Evolutionary conservation across 2,797 vertebrate species (phyloP).

Genomic region (Falco rusticolus): DNA sequence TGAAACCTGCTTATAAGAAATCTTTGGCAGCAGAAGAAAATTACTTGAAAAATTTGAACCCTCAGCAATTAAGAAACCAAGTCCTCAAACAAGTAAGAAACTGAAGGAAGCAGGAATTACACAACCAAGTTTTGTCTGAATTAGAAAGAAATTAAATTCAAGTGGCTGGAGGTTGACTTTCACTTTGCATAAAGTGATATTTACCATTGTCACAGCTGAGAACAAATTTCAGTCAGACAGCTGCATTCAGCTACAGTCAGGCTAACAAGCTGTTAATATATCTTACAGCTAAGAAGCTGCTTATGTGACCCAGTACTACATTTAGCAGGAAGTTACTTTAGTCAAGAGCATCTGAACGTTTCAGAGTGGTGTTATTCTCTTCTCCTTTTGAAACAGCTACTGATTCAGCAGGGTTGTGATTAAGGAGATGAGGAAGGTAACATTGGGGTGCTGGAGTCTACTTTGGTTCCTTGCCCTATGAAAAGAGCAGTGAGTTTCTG

Average conservation of each 20-base stretch:
- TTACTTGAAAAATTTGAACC: neutral
- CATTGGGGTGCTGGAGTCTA: neutral
- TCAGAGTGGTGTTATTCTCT: neutral
- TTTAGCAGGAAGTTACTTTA: neutral
- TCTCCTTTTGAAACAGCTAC: neutral
- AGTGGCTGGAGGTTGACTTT: conserved; percentile 19
- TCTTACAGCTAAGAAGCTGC: conserved; percentile 2
- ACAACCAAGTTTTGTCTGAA: conserved; percentile 29
- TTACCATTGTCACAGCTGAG: conserved; percentile 1
- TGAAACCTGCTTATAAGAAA: neutral
- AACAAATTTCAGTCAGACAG: conserved; percentile 17
- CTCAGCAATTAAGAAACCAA: conserved; percentile 19
- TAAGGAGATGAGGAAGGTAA: neutral
- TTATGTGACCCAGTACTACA: neutral
- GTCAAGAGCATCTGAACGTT: neutral
- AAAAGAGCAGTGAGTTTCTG: neutral
- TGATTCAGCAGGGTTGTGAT: neutral
- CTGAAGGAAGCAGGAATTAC: neutral
- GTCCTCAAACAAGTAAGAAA: neutral
- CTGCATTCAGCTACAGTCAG: neutral
- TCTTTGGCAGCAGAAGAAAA: neutral
- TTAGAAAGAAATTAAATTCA: conserved; percentile 43
- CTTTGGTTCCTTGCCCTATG: neutral
- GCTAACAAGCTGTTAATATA: neutral
- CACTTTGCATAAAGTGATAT: conserved; percentile 27